These are phyloP conservation scores for Escarpia spicata DNA, from an alignment of 2,888 invertebrate genomes.

Conservation along the genomic window DNA sequence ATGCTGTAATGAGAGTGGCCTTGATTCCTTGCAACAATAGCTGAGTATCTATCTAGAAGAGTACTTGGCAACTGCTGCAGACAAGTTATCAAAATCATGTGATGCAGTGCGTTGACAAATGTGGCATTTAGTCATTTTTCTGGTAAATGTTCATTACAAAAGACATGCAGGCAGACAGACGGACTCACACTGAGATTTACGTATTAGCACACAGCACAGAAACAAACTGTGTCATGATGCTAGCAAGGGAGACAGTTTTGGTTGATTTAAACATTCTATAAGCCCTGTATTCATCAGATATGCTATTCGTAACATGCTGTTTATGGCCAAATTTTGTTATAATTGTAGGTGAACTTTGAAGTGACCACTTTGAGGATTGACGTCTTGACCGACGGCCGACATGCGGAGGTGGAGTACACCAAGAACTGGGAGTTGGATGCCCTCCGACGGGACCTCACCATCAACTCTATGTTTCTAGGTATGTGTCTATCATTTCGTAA, in stretches of 20 bases:
- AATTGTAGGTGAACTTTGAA: conserved; percentile 64
- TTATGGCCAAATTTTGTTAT: background rate
- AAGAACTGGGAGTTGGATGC: conserved; percentile 87
- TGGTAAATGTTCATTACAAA: no score
- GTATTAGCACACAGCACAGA: background rate
- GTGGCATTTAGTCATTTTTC: no score
- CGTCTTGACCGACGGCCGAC: conserved; percentile 89
- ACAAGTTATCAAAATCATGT: no score
- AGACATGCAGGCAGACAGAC: no score
- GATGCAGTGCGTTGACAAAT: no score
- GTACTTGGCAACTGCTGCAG: no score
- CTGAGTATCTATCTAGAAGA: no score
- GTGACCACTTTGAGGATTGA: conserved; percentile 92
- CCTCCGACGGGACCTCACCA: conserved; percentile 92
- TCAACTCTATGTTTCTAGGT: conserved; percentile 97
- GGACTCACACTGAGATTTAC: no score
- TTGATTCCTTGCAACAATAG: no score
- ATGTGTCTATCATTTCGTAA: conserved; percentile 31
- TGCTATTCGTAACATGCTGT: background rate
- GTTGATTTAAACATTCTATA: background rate
- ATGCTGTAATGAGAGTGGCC: no score
- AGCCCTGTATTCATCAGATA: no score
- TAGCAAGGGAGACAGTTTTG: background rate
- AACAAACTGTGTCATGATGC: background rate
- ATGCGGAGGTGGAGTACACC: conserved; percentile 94